Evolutionary conservation across 2,113 vertebrate species (phyloP).

Genomic region (Spilogale gracilis): DNA sequence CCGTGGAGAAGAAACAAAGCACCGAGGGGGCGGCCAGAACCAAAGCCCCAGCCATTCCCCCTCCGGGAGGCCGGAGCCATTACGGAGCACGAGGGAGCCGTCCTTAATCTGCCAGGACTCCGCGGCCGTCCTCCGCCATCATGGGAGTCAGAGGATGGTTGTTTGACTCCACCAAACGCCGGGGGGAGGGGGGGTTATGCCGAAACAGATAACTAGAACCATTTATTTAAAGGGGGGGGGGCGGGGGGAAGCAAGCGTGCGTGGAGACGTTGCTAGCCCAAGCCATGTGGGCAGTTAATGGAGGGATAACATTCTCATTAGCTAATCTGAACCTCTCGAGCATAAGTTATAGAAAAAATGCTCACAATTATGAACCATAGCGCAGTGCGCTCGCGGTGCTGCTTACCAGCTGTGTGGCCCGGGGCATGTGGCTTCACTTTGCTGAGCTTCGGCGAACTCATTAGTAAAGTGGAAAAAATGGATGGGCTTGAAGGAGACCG

Average conservation of each 20-base stretch:
- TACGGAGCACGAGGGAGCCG: accelerated
- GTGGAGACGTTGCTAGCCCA: neutral
- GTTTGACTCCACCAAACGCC: neutral
- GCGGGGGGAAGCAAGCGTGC: neutral
- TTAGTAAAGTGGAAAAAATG: slow-evolving; percentile 31
- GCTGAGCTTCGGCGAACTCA: slow-evolving; percentile 8
- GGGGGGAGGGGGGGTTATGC: neutral
- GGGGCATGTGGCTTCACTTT: neutral
- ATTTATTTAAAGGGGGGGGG: neutral
- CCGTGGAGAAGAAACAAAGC: neutral
- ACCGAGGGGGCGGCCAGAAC: neutral
- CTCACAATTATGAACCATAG: neutral
- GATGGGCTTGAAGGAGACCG: neutral
- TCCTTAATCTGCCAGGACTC: too few relatives aligned
- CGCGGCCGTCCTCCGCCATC: neutral
- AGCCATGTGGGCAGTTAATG: neutral
- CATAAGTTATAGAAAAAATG: neutral
- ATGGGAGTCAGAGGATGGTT: neutral
- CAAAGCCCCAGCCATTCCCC: neutral
- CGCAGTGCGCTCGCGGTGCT: accelerated
- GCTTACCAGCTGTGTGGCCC: neutral
- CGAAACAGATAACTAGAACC: neutral
- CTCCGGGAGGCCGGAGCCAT: neutral
- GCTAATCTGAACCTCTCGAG: neutral
- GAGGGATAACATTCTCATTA: neutral